These are phyloP conservation scores for Ornithoptera alexandrae DNA, from an alignment of 2,888 invertebrate species.

Conservation along the genomic window DNA sequence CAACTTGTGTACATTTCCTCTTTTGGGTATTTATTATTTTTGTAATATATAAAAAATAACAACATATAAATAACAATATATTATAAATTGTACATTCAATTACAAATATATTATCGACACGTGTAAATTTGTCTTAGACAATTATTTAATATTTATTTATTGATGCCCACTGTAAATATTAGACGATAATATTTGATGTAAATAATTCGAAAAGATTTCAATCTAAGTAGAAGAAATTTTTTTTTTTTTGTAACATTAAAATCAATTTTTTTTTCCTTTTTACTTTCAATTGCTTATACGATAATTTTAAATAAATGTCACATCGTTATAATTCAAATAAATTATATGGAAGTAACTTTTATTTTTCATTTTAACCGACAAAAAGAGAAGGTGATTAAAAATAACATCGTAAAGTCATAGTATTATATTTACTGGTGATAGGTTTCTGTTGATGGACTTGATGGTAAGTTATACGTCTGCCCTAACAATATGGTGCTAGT, in stretches of 20 bases:
- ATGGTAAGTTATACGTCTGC: too few species aligned
- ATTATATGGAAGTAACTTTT: not conserved
- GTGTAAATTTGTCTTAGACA: too few species aligned
- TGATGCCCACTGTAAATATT: not conserved
- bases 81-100: not conserved
- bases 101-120: not conserved
- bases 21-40: too few species aligned
- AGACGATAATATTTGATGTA: not conserved
- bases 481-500: too few species aligned
- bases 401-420: too few species aligned
- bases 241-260: not conserved
- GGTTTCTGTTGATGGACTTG: too few species aligned
- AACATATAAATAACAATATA: not conserved
- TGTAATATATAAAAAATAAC: too few species aligned
- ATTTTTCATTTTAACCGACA: not conserved
- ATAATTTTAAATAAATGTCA: not conserved
- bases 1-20: too few species aligned
- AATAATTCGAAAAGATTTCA: not conserved
- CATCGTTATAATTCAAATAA: not conserved
- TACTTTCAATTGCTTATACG: not conserved
- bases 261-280: not conserved
- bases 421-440: too few species aligned
- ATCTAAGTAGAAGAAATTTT: not conserved
- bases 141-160: too few species aligned
- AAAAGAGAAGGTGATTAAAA: too few species aligned